A percentile compares a stretch with the other conserved stretches of the same genome.
These are phyloP conservation scores for Lagenorhynchus albirostris DNA, from an alignment of 2,113 vertebrate species.

Conservation along the genomic window DNA sequence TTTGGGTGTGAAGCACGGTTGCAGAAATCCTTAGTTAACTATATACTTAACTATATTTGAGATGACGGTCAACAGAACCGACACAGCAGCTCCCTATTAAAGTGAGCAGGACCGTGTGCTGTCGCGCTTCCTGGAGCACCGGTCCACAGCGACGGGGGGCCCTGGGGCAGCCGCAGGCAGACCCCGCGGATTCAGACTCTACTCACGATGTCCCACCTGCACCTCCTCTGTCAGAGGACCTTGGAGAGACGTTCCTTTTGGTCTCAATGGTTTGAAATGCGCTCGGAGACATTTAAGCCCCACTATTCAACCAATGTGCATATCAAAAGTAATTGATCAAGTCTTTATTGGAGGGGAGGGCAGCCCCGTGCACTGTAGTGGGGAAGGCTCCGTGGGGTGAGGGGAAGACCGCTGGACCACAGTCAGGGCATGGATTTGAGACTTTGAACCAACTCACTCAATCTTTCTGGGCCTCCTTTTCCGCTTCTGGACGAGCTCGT, in stretches of 20 bases:
- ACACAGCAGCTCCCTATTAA: neutral
- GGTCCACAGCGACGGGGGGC: neutral
- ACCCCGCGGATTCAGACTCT: neutral
- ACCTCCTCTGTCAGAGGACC: neutral
- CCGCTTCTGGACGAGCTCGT: neutral
- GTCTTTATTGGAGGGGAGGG: neutral
- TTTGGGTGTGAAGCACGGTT: neutral
- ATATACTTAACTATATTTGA: neutral
- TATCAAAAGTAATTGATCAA: neutral
- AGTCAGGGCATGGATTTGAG: neutral
- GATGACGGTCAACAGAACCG: neutral
- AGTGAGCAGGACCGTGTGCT: neutral
- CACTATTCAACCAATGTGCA: neutral
- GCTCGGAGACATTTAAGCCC: neutral
- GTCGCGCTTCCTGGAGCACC: neutral
- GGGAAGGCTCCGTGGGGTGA: neutral
- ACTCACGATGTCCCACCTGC: neutral
- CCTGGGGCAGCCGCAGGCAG: neutral
- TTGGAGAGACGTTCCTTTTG: neutral
- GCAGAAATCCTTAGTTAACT: neutral
- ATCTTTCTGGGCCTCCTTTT: neutral
- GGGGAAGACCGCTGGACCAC: neutral
- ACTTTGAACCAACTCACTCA: neutral
- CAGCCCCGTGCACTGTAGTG: neutral
- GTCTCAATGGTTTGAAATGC: neutral